Evolutionary conservation across 2,888 invertebrate species (phyloP).

Genomic region (Ptycholaimellus sp.): DNA sequence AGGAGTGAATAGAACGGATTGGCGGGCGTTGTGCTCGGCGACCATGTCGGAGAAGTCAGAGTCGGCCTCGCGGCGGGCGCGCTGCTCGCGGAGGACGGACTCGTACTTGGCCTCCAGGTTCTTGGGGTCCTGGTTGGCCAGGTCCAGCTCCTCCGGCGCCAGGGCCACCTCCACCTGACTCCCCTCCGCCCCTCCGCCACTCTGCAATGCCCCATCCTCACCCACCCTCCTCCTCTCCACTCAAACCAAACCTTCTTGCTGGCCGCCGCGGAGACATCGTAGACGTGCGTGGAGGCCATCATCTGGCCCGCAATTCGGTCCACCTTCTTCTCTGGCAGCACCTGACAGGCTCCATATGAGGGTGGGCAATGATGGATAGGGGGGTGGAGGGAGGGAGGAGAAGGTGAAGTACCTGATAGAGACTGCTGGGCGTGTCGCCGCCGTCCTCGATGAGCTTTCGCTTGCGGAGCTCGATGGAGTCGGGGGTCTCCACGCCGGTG

Average conservation of each 20-base stretch:
- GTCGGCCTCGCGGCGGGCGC: slow-evolving; percentile 25
- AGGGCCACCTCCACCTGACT: slow-evolving; percentile 84
- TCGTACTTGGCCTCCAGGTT: slow-evolving; percentile 87
- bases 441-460: slow-evolving; percentile 82
- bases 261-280: slow-evolving; percentile 50
- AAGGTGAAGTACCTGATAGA: too few species aligned
- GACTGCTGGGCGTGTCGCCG: too few species aligned
- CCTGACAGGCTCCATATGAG: slow-evolving; percentile 12
- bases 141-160: slow-evolving; percentile 49
- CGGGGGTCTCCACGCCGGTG: slow-evolving; percentile 64
- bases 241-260: not conserved
- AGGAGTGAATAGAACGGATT: slow-evolving; percentile 41
- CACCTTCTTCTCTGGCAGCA: slow-evolving; percentile 48
- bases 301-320: slow-evolving; percentile 50
- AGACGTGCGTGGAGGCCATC: slow-evolving; percentile 85
- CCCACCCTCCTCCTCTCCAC: too few species aligned
- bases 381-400: not conserved
- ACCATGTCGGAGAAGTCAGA: slow-evolving; percentile 81
- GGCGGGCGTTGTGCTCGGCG: slow-evolving; percentile 85
- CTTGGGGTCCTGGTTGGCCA: slow-evolving; percentile 41
- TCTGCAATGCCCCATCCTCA: too few species aligned
- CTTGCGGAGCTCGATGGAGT: slow-evolving; percentile 88
- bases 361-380: not conserved
- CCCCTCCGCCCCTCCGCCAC: too few species aligned
- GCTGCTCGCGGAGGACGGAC: slow-evolving; percentile 74